Evolutionary conservation across 2,888 invertebrate genomes (phyloP).

Genomic region (Pollenia labialis): DNA sequence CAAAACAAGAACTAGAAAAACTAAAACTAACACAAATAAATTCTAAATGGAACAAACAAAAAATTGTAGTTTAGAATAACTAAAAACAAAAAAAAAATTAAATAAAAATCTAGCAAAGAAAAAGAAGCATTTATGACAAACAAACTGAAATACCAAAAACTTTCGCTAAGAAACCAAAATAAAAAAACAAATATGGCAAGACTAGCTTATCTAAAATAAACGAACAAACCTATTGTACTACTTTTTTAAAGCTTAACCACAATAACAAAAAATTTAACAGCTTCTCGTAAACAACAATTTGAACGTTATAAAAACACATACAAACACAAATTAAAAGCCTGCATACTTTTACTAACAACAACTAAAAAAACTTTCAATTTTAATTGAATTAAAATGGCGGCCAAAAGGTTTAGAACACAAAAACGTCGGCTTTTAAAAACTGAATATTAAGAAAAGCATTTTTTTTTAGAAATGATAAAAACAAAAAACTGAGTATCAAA

Average conservation of each 20-base stretch:
- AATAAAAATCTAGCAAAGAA: slow-evolving; percentile 47
- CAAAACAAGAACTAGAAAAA: slow-evolving; percentile 25
- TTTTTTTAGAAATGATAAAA: slow-evolving; percentile 1
- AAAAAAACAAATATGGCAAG: slow-evolving; percentile 44
- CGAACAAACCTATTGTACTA: slow-evolving; percentile 55
- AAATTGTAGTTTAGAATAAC: slow-evolving; percentile 57
- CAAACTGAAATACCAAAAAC: slow-evolving; percentile 53
- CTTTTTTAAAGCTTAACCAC: slow-evolving; percentile 60
- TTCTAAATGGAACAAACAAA: slow-evolving; percentile 51
- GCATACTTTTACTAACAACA: slow-evolving; percentile 30
- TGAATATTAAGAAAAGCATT: background rate
- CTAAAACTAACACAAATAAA: slow-evolving; percentile 27
- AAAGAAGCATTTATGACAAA: slow-evolving; percentile 68
- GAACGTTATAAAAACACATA: background rate
- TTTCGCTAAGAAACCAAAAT: slow-evolving; percentile 25
- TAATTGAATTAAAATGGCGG: background rate
- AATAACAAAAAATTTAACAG: slow-evolving; percentile 46
- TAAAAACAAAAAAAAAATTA: slow-evolving; percentile 47
- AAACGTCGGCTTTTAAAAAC: slow-evolving; percentile 17
- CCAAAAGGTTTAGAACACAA: slow-evolving; percentile 9
- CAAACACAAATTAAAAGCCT: slow-evolving; percentile 43
- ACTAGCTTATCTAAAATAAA: slow-evolving; percentile 66
- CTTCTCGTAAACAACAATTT: slow-evolving; percentile 54
- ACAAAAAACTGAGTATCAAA: slow-evolving; percentile 64
- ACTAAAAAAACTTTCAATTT: background rate